Evolutionary conservation across 64 coral and sea anemone genomes (phyloP), one percentile per base, ranked within the genome.

Genomic region (Acropora tenuis): DNA sequence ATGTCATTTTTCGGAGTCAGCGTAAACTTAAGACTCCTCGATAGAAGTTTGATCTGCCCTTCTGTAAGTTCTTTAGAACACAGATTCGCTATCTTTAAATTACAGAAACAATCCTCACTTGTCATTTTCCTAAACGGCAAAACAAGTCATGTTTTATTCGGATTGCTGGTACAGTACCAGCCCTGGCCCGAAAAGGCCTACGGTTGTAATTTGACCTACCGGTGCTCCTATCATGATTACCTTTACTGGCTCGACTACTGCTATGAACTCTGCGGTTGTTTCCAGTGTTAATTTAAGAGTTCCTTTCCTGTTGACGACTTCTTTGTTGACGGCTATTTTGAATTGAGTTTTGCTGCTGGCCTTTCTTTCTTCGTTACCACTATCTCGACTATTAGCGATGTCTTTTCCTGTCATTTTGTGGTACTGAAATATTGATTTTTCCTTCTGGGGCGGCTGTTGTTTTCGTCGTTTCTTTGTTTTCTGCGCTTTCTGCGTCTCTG

Each of bases 141-240:
- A 47, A n/a, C 10, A 52, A 80, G 16, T 80, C 78, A 80, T 80
- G 78, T 80, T 80, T 80, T 49, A 80, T 53, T 80, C 78, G 47
- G 50, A 80, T 80, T 53, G 48, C 78, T 80, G 30, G 30, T 30
- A 30, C 30, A 30, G 78, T 80, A 80, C 63, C 63, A 15, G 63
- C 8, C 8, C 63, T 19, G 63, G 10, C 63, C 63, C 17, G 7
- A 67, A 67, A 67, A 67, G 17, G 63, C 63, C 63, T 19, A 2
- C 63, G 63, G 63, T 67, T 67, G 63, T 4, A 67, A 67, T 67
- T 67, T 67, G 63, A 67, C 63, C 2, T 67, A 67, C 63, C 8
- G 11, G 63, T 13, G 17, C 1, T 67, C 63, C 63, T 67, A 55
- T 2, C 17, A 80, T 30, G 30, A 30, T 80, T 59, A 59, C 57